Base-by-base conservation (phyloP, 2,797 vertebrate genomes). In the Clarias platycephalus region DNA sequence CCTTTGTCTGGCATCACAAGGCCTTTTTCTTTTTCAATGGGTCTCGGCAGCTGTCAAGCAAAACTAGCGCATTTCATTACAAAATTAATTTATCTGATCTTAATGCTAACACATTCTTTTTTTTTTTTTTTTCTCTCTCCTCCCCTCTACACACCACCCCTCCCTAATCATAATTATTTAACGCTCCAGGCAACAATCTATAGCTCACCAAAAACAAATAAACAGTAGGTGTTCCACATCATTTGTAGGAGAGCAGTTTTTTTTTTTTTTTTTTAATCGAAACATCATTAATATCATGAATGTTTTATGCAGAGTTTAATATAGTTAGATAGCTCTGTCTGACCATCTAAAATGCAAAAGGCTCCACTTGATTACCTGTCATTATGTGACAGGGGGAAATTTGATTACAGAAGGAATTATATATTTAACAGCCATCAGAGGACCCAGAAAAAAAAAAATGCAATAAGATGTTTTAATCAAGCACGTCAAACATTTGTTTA, bases 61-160 rank as follows among this genome's bases (percentile, higher is more conserved):
- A 96, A 96, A 95, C 92, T 87, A 92, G 94, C 91, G 93, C 94
- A 94, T 96, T 96, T 94, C 93, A 95, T 95, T 96, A 94, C 92
- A 95, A 96, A 49, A 95, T 95, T 93, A 95, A 96, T 96, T 95
- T 94, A 96, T 94, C 91, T 95, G 92, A 94, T 96, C 93, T 93
- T 93, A 94, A 95, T 94, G 95, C 94, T 94, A 95, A 95, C 95
- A 93, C 90, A 93, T 93, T 76, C 34, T 76, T 77, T 28, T 26
- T 9, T 26, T 15, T 26, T 4, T 63, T 9, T 64, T 1, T 4
- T 9, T 64, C 2, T 4, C 34, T 31, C 94, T 95, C 94, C 92
- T 91, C 72, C 88, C 87, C 90, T 91, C 85, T 93, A 93, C 80
- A 55, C 71, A 86, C 89, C 67, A 83, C 88, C 90, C 88, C 82